Conservation (phyloP, 2,797 vertebrate genomes). For the Arremon aurantiirostris region DNA sequence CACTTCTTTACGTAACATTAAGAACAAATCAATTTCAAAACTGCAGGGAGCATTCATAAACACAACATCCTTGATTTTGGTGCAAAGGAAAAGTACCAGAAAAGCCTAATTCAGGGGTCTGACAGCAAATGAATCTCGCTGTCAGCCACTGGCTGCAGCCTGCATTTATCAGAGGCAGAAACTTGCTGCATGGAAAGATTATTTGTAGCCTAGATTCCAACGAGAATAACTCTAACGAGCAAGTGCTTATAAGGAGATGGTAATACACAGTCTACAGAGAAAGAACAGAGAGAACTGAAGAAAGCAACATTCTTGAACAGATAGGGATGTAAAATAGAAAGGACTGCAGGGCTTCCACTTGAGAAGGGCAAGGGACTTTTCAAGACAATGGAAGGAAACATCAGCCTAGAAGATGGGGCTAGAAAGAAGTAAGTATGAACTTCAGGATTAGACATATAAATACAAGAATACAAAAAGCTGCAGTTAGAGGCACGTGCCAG, state of each 20-base stretch:
- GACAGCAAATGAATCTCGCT: not conserved
- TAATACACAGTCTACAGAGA: conserved; percentile 28
- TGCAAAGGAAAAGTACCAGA: not conserved
- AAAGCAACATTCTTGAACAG: conserved; percentile 34
- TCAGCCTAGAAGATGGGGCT: not conserved
- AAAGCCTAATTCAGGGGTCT: not conserved
- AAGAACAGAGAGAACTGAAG: conserved; percentile 18
- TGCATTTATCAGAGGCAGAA: conserved; percentile 32
- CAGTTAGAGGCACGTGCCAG: not conserved
- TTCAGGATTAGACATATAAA: not conserved
- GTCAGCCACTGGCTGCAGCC: not conserved
- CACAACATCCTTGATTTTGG: not conserved
- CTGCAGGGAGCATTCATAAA: not conserved
- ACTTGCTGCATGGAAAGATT: conserved; percentile 50
- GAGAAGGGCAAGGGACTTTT: not conserved
- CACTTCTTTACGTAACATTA: not conserved
- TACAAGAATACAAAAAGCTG: not conserved
- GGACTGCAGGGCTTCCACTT: not conserved
- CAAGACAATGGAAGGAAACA: not conserved
- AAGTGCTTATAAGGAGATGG: conserved; percentile 66
- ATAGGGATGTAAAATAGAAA: not conserved
- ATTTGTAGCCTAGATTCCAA: conserved; percentile 62
- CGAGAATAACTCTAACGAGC: conserved; percentile 56
- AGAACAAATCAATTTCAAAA: not conserved
- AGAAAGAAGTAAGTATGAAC: not conserved